Percentiles rank a stretch among this genome's conserved stretches.
Conservation (phyloP, 1,140 invertebrate species). For the Hormaphis cornu region DNA sequence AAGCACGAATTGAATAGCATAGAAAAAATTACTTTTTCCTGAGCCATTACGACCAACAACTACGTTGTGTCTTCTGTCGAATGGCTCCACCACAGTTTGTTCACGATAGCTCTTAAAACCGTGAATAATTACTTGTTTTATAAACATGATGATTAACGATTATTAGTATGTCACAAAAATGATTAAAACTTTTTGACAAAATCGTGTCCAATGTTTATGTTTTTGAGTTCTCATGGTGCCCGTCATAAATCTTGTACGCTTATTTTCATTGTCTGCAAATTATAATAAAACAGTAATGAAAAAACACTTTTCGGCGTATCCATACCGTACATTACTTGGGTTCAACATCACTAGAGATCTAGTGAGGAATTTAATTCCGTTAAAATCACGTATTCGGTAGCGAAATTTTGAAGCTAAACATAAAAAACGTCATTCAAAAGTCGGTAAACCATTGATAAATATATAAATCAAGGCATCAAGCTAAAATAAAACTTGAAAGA, state of each 20-base stretch:
- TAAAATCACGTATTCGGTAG: not conserved
- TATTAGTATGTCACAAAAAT: not conserved
- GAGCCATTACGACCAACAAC: slow-evolving; percentile 94
- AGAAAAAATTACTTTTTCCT: slow-evolving; percentile 99
- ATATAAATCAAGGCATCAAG: too few relatives aligned
- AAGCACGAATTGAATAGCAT: slow-evolving; percentile 98
- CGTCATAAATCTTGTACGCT: not conserved
- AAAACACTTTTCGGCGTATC: not conserved
- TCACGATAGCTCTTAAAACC: slow-evolving; percentile 99
- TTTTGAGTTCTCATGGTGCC: slow-evolving; percentile 19
- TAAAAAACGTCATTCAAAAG: slow-evolving; percentile 13
- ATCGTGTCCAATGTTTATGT: slow-evolving; percentile 1
- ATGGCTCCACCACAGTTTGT: slow-evolving; percentile 95
- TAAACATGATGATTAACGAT: slow-evolving; percentile 30
- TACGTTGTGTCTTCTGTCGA: slow-evolving; percentile 96
- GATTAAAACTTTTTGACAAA: not conserved
- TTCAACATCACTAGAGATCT: not conserved
- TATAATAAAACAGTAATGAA: not conserved
- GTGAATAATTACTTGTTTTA: slow-evolving; percentile 90
- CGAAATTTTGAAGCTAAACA: not conserved
- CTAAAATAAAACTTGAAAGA: too few relatives aligned
- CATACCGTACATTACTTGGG: not conserved
- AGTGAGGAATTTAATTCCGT: not conserved
- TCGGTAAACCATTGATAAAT: slow-evolving; percentile 1
- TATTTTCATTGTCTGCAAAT: slow-evolving; percentile 5